These are phyloP conservation scores for Hoplostethus mediterraneus DNA, from an alignment of 2,797 vertebrate species.

Conservation along the genomic window DNA sequence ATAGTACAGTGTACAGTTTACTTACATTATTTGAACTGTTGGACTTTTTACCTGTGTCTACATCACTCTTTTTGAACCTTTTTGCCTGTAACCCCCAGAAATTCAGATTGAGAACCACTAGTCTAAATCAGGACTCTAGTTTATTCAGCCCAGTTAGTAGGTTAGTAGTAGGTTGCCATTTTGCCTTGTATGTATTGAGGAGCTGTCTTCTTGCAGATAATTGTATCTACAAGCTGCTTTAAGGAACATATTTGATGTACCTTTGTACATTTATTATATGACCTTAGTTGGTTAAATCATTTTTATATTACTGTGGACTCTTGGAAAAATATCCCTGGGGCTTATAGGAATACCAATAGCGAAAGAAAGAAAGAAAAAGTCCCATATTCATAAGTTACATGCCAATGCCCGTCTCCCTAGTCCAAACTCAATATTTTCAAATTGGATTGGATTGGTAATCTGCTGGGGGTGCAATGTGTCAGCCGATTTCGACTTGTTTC, in stretches of 20 bases:
- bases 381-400: constrained; percentile 30
- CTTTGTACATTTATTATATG: constrained; percentile 42
- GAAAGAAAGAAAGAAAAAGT: background rate
- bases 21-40: constrained; percentile 10
- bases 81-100: too few species aligned
- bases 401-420: background rate
- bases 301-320: constrained; percentile 11
- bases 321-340: background rate
- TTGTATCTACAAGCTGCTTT: constrained; percentile 58
- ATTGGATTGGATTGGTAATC: constrained; percentile 42
- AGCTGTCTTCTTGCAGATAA: constrained; percentile 49
- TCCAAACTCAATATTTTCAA: constrained; percentile 25
- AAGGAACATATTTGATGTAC: constrained; percentile 38
- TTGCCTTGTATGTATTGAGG: constrained; percentile 52
- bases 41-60: too few species aligned
- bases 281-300: constrained; percentile 29
- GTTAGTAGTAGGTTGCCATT: constrained; percentile 54
- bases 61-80: too few species aligned
- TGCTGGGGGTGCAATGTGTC: constrained; percentile 37
- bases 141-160: constrained; percentile 62
- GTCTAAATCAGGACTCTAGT: constrained; percentile 13
- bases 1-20: background rate
- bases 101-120: background rate
- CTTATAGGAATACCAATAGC: background rate
- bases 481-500: constrained; percentile 24